A percentile compares a stretch with the other conserved stretches of the same genome.
Conservation (phyloP, 2,113 vertebrate species). For the Rhea americana region DNA sequence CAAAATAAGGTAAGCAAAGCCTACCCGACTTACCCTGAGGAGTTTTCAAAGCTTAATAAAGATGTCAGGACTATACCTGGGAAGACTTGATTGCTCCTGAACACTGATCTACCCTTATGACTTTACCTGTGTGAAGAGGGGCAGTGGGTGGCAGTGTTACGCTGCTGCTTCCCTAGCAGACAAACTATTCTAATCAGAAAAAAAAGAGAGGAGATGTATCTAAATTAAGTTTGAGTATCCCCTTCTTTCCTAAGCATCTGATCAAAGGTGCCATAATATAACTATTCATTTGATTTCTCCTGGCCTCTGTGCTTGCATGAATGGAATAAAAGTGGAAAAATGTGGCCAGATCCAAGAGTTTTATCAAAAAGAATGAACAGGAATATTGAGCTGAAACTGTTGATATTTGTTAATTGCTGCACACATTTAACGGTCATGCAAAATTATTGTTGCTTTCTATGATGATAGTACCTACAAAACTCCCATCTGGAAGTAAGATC, state of each 20-base stretch:
- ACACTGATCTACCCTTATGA: background rate
- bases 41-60: constrained; percentile 13
- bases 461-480: background rate
- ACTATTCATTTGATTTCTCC: background rate
- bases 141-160: constrained; percentile 66
- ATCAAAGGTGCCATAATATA: background rate
- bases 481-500: background rate
- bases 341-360: background rate
- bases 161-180: background rate
- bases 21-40: background rate
- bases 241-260: background rate
- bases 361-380: background rate
- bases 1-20: background rate
- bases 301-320: background rate
- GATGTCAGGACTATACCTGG: background rate
- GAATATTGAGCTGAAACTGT: background rate
- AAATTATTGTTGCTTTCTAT: background rate
- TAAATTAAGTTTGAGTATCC: background rate
- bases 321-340: background rate
- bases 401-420: background rate
- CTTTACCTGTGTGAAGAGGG: background rate
- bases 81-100: background rate
- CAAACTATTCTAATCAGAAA: background rate
- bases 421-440: background rate
- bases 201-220: background rate